Percentiles rank a stretch among this genome's conserved stretches.
Evolutionary conservation across 2,888 invertebrate genomes (phyloP).

Genomic region (Ochropleura leucogaster): DNA sequence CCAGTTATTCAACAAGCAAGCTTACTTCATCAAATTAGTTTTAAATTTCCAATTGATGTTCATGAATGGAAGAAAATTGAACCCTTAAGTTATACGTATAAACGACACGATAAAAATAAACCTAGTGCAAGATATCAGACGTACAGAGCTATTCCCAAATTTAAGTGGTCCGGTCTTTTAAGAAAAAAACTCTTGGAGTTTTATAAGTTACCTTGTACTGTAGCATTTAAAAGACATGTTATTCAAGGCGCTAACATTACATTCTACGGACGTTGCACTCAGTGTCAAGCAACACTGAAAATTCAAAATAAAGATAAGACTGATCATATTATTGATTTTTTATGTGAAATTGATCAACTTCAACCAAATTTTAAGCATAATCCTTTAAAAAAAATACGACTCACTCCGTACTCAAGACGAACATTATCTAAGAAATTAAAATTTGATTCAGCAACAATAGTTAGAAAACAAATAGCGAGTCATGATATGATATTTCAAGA

Average conservation of each 20-base stretch:
- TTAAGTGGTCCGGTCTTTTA: slow-evolving; percentile 48
- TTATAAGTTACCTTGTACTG: slow-evolving; percentile 40
- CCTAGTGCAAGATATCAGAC: slow-evolving; percentile 46
- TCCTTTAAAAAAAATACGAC: slow-evolving; percentile 42
- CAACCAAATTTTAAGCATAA: slow-evolving; percentile 41
- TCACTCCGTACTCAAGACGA: slow-evolving; percentile 39
- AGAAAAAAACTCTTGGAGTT: slow-evolving; percentile 43
- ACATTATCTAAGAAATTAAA: slow-evolving; percentile 40
- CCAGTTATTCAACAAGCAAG: slow-evolving; percentile 46
- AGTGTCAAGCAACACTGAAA: slow-evolving; percentile 42
- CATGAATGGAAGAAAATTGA: slow-evolving; percentile 46
- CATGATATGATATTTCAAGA: slow-evolving; percentile 42
- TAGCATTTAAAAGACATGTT: slow-evolving; percentile 43
- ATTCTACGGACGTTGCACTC: slow-evolving; percentile 41
- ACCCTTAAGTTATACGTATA: slow-evolving; percentile 48
- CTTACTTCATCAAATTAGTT: slow-evolving; percentile 44
- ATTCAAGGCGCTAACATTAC: slow-evolving; percentile 42
- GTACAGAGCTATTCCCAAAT: slow-evolving; percentile 48
- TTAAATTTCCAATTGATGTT: slow-evolving; percentile 46
- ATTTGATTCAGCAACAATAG: slow-evolving; percentile 37
- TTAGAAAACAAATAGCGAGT: slow-evolving; percentile 39
- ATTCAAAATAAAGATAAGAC: slow-evolving; percentile 41
- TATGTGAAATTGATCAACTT: slow-evolving; percentile 40
- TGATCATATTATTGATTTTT: slow-evolving; percentile 41
- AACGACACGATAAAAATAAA: slow-evolving; percentile 50